These are phyloP conservation scores for Coenobita brevimanus DNA, from an alignment of 1,140 invertebrate genomes.

Conservation along the genomic window DNA sequence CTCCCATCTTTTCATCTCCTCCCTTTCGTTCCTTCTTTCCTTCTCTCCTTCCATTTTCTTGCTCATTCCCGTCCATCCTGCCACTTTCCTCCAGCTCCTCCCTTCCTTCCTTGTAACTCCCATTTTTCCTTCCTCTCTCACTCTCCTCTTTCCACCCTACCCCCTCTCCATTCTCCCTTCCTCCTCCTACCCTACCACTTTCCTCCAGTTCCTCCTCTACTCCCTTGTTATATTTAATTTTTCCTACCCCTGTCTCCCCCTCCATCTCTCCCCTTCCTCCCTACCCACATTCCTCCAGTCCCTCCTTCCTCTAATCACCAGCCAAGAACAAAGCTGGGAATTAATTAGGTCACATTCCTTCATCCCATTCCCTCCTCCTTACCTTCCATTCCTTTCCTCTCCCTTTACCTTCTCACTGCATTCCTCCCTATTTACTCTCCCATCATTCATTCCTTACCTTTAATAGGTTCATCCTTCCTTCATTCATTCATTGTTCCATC, in stretches of 20 bases:
- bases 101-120: not conserved
- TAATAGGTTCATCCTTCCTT: slow-evolving; percentile 8
- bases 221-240: too few relatives aligned
- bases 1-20: not conserved
- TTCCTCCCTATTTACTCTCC: not conserved
- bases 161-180: not conserved
- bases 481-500: not conserved
- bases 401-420: not conserved
- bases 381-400: not conserved
- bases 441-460: too few relatives aligned
- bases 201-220: not conserved
- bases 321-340: too few relatives aligned
- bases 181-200: not conserved
- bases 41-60: not conserved
- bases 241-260: too few relatives aligned
- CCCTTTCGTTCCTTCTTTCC: not conserved
- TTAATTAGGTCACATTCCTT: too few relatives aligned
- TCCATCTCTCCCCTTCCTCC: not conserved
- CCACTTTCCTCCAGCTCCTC: not conserved
- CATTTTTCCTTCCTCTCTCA: not conserved
- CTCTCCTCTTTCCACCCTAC: not conserved
- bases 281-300: not conserved
- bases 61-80: not conserved
- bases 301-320: not conserved
- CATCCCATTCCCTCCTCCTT: not conserved